Conservation (phyloP, 2,888 invertebrate genomes). For the Sylvicola fuscatus region DNA sequence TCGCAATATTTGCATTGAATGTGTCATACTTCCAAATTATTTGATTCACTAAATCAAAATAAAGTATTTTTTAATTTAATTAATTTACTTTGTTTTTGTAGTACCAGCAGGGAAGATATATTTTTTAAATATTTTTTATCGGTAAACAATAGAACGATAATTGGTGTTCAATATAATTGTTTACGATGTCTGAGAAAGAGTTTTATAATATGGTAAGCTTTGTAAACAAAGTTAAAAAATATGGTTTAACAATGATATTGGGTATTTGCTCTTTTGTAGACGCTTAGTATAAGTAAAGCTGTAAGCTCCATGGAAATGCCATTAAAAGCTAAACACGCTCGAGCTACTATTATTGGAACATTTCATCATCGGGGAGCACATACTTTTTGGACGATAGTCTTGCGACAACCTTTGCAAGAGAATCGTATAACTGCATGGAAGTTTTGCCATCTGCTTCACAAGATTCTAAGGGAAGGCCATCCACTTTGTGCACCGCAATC, state of each 20-base stretch:
- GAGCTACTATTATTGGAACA: conserved; percentile 85
- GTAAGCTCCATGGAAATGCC: conserved; percentile 82
- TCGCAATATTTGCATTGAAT: too few relatives aligned
- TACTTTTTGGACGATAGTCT: conserved; percentile 64
- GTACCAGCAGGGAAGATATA: too few relatives aligned
- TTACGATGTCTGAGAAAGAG: conserved; percentile 13
- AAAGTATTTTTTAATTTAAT: too few relatives aligned
- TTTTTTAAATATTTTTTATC: too few relatives aligned
- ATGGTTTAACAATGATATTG: conserved; percentile 5
- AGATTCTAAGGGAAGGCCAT: conserved; percentile 88
- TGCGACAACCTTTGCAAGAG: conserved; percentile 23
- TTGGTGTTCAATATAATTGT: background rate
- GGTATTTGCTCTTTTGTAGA: conserved; percentile 34
- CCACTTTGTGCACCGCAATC: conserved; percentile 70
- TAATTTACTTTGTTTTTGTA: too few relatives aligned
- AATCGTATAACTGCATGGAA: conserved; percentile 97
- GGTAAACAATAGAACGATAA: background rate
- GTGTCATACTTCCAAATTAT: too few relatives aligned
- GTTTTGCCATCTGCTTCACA: conserved; percentile 94
- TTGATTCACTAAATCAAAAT: too few relatives aligned
- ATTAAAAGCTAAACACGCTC: conserved; percentile 96
- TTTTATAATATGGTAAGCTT: conserved; percentile 32
- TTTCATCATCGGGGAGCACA: conserved; percentile 80
- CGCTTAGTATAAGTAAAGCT: conserved; percentile 78
- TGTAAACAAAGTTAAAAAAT: conserved; percentile 1